Evolutionary conservation across 2,888 invertebrate species (phyloP).

Genomic region (Meandrusa payeni): DNA sequence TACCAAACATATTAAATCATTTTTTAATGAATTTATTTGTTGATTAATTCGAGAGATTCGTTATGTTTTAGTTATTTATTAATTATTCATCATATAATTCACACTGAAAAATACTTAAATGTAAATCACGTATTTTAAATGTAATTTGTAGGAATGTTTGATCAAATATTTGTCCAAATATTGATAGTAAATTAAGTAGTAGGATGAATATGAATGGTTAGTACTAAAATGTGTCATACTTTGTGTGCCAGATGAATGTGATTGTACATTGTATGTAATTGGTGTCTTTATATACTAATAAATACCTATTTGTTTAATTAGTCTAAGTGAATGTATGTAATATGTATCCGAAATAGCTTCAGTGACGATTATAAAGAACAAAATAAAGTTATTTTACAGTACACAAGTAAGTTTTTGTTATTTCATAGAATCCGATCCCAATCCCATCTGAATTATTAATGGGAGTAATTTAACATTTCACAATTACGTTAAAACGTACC

Average conservation of each 20-base stretch:
- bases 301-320: conserved; percentile 57
- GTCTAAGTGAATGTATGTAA: conserved; percentile 62
- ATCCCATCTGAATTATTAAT: no score
- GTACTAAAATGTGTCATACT: conserved; percentile 33
- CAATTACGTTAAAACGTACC: no score
- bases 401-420: conserved; percentile 37
- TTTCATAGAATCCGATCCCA: no score
- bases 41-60: no score
- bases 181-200: conserved; percentile 1
- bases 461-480: no score
- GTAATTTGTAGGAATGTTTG: not conserved
- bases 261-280: conserved; percentile 51
- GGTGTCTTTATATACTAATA: conserved; percentile 42
- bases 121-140: not conserved
- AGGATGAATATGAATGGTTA: conserved; percentile 5
- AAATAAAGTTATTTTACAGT: conserved; percentile 77
- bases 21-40: not conserved
- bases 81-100: no score
- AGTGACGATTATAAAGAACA: conserved; percentile 57
- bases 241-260: conserved; percentile 75
- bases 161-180: conserved; percentile 15
- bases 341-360: conserved; percentile 66
- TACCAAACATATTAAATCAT: not conserved
- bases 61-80: no score
- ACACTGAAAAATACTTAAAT: no score